These are phyloP conservation scores for Philaethria dido DNA, from an alignment of 2,888 invertebrate genomes.

Conservation along the genomic window DNA sequence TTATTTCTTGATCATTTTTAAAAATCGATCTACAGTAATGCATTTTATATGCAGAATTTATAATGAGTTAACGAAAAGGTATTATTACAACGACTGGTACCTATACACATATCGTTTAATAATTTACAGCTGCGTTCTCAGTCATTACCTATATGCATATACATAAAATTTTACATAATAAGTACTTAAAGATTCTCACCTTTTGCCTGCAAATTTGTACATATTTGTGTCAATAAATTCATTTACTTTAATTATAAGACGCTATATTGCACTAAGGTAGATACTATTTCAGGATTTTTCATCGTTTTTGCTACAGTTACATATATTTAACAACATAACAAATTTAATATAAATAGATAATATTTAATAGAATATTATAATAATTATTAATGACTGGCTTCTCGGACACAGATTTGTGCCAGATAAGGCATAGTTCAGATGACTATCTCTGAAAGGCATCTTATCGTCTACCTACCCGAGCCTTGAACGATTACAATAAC, in stretches of 20 bases:
- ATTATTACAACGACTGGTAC: conserved; percentile 18
- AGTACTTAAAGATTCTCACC: conserved; percentile 6
- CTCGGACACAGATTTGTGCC: conserved; percentile 34
- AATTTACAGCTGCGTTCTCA: conserved; percentile 15
- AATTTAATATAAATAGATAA: conserved; percentile 22
- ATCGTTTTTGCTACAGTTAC: background rate
- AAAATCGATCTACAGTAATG: conserved; percentile 30
- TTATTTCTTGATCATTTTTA: conserved; percentile 36
- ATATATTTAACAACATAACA: background rate
- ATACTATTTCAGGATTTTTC: background rate
- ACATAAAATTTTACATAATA: conserved; percentile 7
- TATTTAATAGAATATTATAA: conserved; percentile 26
- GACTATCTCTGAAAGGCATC: conserved; percentile 39
- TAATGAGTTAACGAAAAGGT: conserved; percentile 21
- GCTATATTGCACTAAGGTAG: background rate
- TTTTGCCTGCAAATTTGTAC: conserved; percentile 11
- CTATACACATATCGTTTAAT: conserved; percentile 4
- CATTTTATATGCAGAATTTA: conserved; percentile 33
- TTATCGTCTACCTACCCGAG: conserved; percentile 40
- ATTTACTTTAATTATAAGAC: background rate
- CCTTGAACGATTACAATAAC: conserved; percentile 36
- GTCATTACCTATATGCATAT: conserved; percentile 2
- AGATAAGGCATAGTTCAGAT: conserved; percentile 38
- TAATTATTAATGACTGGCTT: conserved; percentile 40
- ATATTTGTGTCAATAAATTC: background rate